Base-by-base conservation (phyloP, 2,113 vertebrate genomes). In the Elephantulus edwardii region DNA sequence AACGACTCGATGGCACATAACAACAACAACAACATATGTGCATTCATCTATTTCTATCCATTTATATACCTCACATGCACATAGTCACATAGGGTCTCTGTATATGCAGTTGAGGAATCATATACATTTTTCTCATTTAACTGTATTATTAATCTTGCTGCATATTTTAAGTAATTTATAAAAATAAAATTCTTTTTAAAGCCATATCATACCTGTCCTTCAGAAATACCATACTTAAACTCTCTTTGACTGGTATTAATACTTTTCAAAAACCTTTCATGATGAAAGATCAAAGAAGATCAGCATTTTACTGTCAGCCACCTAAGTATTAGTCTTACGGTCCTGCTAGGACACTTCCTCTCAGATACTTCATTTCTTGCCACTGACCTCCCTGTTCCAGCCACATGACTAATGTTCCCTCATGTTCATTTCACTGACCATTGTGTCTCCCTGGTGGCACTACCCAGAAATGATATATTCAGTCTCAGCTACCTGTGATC, bases 291-390 rank as follows among this genome's bases (percentile, higher is more conserved):
- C 4, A 30, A 35, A 2, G 6, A n/a, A 6, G 12, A 20, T 26
- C 5, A 2, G 35, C 2, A 9, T 20, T 58, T 86, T 52, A 6
- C 13, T 6, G 10, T 35, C 3, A 0, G 2, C 8, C 13, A 9
- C 56, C 70, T 42, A 35, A 52, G 26, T 26, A 66, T n/a, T n/a
- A n/a, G n/a, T n/a, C n/a, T n/a, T n/a, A n/a, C n/a, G n/a, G n/a
- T n/a, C 20, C 28, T 50, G 16, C 16, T 8, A 50, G 48, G 58
- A 60, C 58, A 60, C 10, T 19, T 48, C 50, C n/a, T n/a, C n/a
- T 38, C 0, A 0, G 1, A 0, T 1, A 17, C 12, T 12, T 52
- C 20, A 28, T 77, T 17, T 64, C 28, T 17, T 0, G 11, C 10
- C 28, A 38, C 22, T 14, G 6, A 12, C 28, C 0, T 40, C 56